Evolutionary conservation across 2,888 invertebrate species (phyloP), one percentile per base, ranked within the genome.

Genomic region (Conus canariensis): DNA sequence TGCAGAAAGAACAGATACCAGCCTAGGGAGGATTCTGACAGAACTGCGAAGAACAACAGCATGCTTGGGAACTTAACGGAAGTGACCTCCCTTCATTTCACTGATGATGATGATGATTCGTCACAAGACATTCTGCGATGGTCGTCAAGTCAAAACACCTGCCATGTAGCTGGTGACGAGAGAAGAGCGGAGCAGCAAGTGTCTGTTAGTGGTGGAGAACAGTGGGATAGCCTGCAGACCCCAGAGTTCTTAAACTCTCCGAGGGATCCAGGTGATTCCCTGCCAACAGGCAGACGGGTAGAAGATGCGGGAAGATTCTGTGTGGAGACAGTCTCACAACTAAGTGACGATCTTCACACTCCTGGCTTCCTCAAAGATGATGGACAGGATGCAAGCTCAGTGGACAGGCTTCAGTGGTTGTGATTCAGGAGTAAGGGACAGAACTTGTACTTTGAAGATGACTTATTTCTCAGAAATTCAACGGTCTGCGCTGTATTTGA

Each of bases 211-310:
- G 10, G 7, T 58, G 58, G 19, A 16, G 82, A 83, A 83, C 58
- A 83, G 8, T 64, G 12, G 5, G 82, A 83, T 58, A 83, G 82
- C 58, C 19, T 83, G 82, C 82, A 83, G 82, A 83, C 82, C 58
- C 82, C 82, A 56, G 82, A 83, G 14, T 83, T 83, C 19, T 7
- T 83, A 19, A 22, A 12, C 22, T 58, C 58, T 56, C 19, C 16
- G 22, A 56, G 6, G 9, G 82, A 56, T 3, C 82, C 22, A 22
- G 58, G 22, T 22, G 82, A 58, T 19, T 56, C 12, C 30, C 77
- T 16, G 14, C 77, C 12, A 12, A 45, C 30, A 14, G 77, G 14
- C 4, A 45, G 25, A 30, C 0, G 30, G 25, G 77, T 30, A 14
- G 30, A 30, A 22, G 30, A 30, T 12, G 3, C 30, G 12, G 77